Conservation (phyloP, 2,888 invertebrate genomes). For the Chydorus sphaericus region DNA sequence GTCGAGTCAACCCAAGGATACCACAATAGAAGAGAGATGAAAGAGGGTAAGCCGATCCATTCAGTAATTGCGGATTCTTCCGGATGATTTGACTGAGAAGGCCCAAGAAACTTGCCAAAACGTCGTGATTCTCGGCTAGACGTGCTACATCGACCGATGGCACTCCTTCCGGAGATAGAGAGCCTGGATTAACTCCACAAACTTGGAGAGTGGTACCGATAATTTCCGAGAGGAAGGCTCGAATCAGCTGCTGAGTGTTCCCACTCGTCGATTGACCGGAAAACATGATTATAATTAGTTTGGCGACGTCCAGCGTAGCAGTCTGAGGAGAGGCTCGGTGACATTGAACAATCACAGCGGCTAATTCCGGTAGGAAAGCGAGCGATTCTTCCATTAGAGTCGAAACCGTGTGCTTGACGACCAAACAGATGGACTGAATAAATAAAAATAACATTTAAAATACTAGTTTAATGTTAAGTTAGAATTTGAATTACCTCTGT, state of each 20-base stretch:
- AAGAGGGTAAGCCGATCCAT: background rate
- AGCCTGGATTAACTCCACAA: conserved; percentile 22
- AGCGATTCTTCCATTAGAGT: conserved; percentile 54
- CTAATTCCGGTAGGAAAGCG: conserved; percentile 49
- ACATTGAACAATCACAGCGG: conserved; percentile 48
- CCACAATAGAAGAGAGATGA: conserved; percentile 7
- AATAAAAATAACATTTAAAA: background rate
- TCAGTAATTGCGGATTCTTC: conserved; percentile 39
- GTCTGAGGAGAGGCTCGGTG: conserved; percentile 53
- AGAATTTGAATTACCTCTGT: conserved; percentile 38
- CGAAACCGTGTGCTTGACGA: conserved; percentile 55
- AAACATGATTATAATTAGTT: conserved; percentile 44
- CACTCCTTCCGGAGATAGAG: conserved; percentile 21
- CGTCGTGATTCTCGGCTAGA: conserved; percentile 43
- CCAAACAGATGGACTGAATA: conserved; percentile 49
- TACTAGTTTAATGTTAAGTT: background rate
- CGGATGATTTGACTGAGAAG: conserved; percentile 48
- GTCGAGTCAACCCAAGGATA: conserved; percentile 38
- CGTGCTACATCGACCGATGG: background rate
- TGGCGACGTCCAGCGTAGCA: conserved; percentile 53
- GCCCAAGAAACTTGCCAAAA: conserved; percentile 52
- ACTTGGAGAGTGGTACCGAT: conserved; percentile 17
- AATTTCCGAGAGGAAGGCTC: conserved; percentile 25
- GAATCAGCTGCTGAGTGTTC: conserved; percentile 29
- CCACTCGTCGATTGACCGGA: conserved; percentile 18